A percentile compares a stretch with the other conserved stretches of the same genome.
Evolutionary conservation across 35 echinoderm and acorn worm genomes (phyloP).

Genomic region (Hemicentrotus pulcherrimus): DNA sequence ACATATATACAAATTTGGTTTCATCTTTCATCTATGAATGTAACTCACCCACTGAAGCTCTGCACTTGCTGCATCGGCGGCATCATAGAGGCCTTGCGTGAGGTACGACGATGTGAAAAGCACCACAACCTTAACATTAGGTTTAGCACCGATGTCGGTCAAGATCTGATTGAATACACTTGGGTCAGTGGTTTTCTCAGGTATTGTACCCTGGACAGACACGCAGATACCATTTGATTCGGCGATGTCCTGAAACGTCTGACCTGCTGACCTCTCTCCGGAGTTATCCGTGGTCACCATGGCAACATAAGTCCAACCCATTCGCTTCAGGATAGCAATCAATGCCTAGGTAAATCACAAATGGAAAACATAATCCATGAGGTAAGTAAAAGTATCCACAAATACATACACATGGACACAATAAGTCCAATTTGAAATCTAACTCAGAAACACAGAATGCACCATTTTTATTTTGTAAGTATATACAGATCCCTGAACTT

Average conservation of each 20-base stretch:
- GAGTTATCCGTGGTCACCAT: slow-evolving; percentile 49
- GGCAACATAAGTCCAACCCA: slow-evolving; percentile 64
- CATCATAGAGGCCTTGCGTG: neutral
- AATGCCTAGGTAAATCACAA: slow-evolving; percentile 44
- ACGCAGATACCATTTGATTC: slow-evolving; percentile 58
- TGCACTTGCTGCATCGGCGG: neutral
- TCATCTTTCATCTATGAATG: neutral
- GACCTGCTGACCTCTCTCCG: slow-evolving; percentile 47
- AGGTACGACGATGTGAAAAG: slow-evolving; percentile 50
- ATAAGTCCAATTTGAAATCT: no score
- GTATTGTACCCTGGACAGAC: neutral
- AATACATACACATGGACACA: no score
- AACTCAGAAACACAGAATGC: no score
- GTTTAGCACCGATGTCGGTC: neutral
- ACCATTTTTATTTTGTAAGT: no score
- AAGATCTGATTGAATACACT: slow-evolving; percentile 23
- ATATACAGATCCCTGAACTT: no score
- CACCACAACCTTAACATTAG: slow-evolving; percentile 45
- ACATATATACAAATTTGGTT: neutral
- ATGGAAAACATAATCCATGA: neutral
- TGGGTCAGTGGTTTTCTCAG: neutral
- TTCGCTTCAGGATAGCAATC: slow-evolving; percentile 32
- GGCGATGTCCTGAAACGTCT: slow-evolving; percentile 56
- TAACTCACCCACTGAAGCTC: slow-evolving; percentile 45
- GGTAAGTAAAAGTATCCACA: neutral